Percentiles rank a stretch among this genome's conserved stretches.
phyloP scores from a whole-genome alignment of 2,113 vertebrate genomes.

The Marmota monax region DNA sequence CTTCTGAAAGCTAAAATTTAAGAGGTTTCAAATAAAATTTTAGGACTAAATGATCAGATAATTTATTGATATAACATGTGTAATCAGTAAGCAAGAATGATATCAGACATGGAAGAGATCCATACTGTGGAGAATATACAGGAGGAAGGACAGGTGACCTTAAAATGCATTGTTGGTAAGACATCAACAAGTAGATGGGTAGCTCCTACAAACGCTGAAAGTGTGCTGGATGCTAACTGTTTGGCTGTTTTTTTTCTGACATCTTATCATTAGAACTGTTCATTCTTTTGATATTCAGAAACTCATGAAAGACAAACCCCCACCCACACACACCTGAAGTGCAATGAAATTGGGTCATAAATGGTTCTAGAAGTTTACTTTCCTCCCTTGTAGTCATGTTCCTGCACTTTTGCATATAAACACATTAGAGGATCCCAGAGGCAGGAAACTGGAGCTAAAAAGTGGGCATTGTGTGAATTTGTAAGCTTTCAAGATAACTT shows the following conservation, averaged over 20 bases:
- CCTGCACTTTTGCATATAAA: not conserved
- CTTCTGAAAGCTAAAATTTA: not conserved
- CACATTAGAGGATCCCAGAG: not conserved
- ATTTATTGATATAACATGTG: not conserved
- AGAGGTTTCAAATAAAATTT: not conserved
- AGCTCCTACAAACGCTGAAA: not conserved
- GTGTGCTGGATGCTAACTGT: not conserved
- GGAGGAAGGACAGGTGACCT: not conserved
- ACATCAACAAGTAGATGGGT: not conserved
- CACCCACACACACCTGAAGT: not conserved
- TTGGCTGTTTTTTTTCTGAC: not conserved
- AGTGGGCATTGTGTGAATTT: not conserved
- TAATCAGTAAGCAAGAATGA: not conserved
- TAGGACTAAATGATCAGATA: not conserved
- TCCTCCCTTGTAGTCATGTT: not conserved
- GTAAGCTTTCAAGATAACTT: not conserved
- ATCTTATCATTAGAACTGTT: not conserved
- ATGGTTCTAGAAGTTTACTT: constrained; percentile 1
- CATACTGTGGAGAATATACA: not conserved
- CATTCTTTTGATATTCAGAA: not conserved
- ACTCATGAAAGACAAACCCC: not conserved
- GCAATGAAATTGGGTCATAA: not conserved
- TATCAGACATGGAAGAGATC: not conserved
- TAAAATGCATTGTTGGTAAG: not conserved
- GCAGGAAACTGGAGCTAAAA: not conserved